Evolutionary conservation across 2,113 vertebrate species (phyloP).

Genomic region (Osmerus eperlanus): DNA sequence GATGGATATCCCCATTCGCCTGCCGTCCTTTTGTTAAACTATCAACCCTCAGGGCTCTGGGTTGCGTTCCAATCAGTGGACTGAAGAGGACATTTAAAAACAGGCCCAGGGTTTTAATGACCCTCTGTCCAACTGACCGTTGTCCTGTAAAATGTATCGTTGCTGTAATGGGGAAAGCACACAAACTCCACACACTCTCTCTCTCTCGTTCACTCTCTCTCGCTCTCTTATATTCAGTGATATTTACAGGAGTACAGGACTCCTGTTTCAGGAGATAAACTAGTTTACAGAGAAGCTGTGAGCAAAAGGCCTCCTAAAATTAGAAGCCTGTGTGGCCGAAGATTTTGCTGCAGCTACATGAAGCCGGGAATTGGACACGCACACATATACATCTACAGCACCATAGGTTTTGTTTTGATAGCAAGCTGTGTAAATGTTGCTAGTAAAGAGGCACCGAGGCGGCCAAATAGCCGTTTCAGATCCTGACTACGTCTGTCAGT

Average conservation of each 20-base stretch:
- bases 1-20: not conserved
- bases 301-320: too few species aligned
- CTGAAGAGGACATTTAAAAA: constrained; percentile 3
- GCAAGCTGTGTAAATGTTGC: constrained; percentile 3
- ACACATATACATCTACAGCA: not conserved
- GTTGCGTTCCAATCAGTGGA: not conserved
- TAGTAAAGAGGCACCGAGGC: constrained; percentile 32
- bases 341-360: not conserved
- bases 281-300: too few species aligned
- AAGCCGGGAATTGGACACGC: not conserved
- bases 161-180: constrained; percentile 21
- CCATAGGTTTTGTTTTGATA: not conserved
- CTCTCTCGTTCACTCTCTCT: constrained; percentile 1
- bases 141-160: not conserved
- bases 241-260: not conserved
- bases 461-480: constrained; percentile 32
- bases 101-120: constrained; percentile 31
- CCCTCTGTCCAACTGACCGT: constrained; percentile 19
- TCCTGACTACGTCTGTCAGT: constrained; percentile 40
- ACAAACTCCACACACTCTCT: not conserved
- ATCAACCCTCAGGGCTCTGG: not conserved
- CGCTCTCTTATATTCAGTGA: not conserved
- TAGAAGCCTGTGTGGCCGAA: too few species aligned
- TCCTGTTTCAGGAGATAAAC: too few species aligned
- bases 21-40: not conserved